Evolutionary conservation across 1,140 invertebrate species (phyloP).

Genomic region (Diprion similis): DNA sequence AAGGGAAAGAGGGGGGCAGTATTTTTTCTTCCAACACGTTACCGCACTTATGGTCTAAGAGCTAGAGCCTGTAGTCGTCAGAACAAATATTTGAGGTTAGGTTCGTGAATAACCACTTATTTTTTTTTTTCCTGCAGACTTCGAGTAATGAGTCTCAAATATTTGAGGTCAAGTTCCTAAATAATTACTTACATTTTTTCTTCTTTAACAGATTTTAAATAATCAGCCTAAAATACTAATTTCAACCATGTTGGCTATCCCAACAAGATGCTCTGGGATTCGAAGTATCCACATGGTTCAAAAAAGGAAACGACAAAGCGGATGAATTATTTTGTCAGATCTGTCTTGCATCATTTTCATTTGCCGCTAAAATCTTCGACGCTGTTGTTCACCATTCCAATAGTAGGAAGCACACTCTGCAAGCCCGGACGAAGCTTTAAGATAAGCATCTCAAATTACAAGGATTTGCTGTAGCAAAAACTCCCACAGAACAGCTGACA

Average conservation of each 20-base stretch:
- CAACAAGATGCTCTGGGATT: background rate
- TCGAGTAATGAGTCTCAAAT: background rate
- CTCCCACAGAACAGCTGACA: background rate
- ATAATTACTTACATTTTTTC: background rate
- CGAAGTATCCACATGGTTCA: background rate
- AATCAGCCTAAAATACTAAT: background rate
- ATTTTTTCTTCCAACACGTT: background rate
- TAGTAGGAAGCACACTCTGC: background rate
- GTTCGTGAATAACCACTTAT: too few species aligned
- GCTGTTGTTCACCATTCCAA: background rate
- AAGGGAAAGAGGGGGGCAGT: background rate
- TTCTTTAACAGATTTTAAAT: background rate
- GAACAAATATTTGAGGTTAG: too few species aligned
- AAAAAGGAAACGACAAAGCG: background rate
- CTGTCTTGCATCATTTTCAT: background rate
- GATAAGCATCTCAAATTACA: background rate
- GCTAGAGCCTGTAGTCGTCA: too few species aligned
- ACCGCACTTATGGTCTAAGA: background rate
- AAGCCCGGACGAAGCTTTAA: background rate
- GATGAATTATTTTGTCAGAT: background rate
- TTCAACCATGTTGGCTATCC: background rate
- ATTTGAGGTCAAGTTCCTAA: background rate
- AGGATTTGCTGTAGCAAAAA: background rate
- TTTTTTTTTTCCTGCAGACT: too few species aligned
- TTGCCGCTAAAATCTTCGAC: background rate